phyloP scores from a whole-genome alignment of 1,140 invertebrate genomes.

The Megalonaias nervosa region DNA sequence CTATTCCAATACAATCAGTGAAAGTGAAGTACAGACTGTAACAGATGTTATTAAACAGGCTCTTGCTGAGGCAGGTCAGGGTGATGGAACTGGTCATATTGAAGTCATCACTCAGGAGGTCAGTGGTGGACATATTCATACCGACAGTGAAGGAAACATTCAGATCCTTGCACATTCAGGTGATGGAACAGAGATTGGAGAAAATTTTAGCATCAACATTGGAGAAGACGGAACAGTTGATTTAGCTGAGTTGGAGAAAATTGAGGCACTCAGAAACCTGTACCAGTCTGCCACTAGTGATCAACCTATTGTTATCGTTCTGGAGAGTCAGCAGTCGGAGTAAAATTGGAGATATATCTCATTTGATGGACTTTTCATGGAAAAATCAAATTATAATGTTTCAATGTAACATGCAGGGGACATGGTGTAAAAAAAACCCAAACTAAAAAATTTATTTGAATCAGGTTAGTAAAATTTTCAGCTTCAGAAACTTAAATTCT shows the following conservation, averaged over 20 bases:
- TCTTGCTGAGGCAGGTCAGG: background rate
- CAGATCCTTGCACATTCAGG: background rate
- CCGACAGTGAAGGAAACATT: background rate
- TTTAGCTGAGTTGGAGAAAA: constrained; percentile 22
- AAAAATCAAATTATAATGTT: too few species aligned
- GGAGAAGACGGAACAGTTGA: constrained; percentile 35
- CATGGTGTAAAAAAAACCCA: too few species aligned
- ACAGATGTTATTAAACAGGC: too few species aligned
- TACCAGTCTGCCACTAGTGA: constrained; percentile 12
- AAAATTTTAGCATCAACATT: constrained; percentile 36
- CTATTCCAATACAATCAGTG: too few species aligned
- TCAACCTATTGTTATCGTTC: constrained; percentile 35
- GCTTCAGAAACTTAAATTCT: too few species aligned
- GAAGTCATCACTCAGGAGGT: background rate
- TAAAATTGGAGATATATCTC: background rate
- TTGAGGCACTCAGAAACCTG: constrained; percentile 31
- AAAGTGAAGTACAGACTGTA: too few species aligned
- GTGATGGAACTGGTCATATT: background rate
- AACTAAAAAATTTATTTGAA: too few species aligned
- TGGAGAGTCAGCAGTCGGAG: constrained; percentile 25
- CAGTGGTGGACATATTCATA: background rate
- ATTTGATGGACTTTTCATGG: too few species aligned
- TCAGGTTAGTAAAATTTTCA: too few species aligned
- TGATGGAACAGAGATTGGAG: background rate
- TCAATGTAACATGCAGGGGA: too few species aligned